A percentile compares a stretch with the other conserved stretches of the same genome.
Evolutionary conservation across 2,113 vertebrate species (phyloP).

Genomic region (Saccopteryx leptura): DNA sequence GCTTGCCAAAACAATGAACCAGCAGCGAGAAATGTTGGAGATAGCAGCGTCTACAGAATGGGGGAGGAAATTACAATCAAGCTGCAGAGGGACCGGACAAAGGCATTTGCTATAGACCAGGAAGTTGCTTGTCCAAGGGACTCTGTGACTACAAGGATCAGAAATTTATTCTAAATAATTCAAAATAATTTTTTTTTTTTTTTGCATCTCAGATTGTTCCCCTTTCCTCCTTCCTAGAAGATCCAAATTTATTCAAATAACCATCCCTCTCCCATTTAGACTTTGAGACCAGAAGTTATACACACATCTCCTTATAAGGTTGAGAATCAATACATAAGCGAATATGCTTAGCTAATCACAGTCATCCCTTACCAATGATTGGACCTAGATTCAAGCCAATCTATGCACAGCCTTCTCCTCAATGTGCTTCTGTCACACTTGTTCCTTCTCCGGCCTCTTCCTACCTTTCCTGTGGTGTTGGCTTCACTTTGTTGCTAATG

Average conservation of each 20-base stretch:
- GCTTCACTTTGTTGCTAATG: not conserved
- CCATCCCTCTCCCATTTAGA: not conserved
- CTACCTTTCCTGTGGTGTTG: not conserved
- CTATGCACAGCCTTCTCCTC: not conserved
- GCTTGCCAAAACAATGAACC: not conserved
- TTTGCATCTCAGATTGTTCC: not conserved
- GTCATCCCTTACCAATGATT: not conserved
- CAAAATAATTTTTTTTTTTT: not conserved
- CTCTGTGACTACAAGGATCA: not conserved
- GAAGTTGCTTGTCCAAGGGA: not conserved
- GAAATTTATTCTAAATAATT: not conserved
- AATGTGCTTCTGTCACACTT: accelerated
- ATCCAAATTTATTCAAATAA: not conserved
- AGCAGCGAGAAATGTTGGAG: not conserved
- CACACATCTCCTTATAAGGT: not conserved
- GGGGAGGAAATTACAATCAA: not conserved
- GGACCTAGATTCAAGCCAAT: not conserved
- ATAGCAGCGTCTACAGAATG: not conserved
- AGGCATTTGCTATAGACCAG: not conserved
- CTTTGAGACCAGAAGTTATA: not conserved
- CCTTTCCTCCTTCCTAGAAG: not conserved
- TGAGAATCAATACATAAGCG: not conserved
- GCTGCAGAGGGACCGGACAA: not conserved
- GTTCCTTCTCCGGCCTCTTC: not conserved
- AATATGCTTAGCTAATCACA: not conserved